Base-by-base conservation (phyloP, 2,888 invertebrate species). In the Lucinisca nassula region DNA sequence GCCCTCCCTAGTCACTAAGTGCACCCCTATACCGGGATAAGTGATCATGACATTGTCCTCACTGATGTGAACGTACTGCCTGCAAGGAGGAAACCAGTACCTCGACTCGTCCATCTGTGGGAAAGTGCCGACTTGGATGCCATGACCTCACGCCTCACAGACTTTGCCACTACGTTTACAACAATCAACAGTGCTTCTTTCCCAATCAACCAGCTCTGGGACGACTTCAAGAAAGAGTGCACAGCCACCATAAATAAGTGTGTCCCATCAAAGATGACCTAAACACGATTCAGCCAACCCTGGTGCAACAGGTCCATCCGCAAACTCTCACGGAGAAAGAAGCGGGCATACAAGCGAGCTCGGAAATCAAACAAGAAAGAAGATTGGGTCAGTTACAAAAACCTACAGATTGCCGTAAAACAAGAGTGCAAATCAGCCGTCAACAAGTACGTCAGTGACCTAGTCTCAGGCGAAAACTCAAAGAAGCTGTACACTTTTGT, bases 401-500 rank as follows among this genome's bases (percentile, higher is more conserved):
- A 70, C 30, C 17, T 79, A 30, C 70, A 79, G 49, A 79, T 30
- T 21, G 0, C 35, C n/a, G 21, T 21, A 30, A 37, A 61, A 35
- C 21, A 35, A 51, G 35, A 24, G 32, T 76, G 76, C 55, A 49
- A 51, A 14, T 30, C 51, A 35, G 17, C 30, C 30, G 17, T 70
- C 51, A 27, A 75, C 49, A 45, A 45, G 1, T 82, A 82, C 32
- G 75, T 82, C 58, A 12, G n/a, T 1, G 74, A 74, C 14, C 10
- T 81, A 21, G 74, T 81, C 37, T 74, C 35, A 3, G 76, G 70
- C 37, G 58, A 82, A 24, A 75, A 61, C 17, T 61, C 40, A 14
- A 82, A 82, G 76, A 82, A 76, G n/a, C 67, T 76, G 17, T 81
- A 76, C 82, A 37, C 58, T 17, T 80, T 75, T 24, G 27, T 58